A percentile compares a stretch with the other conserved stretches of the same genome.
Conservation (phyloP, 2,797 vertebrate genomes). For the Atherinosoma microstoma region DNA sequence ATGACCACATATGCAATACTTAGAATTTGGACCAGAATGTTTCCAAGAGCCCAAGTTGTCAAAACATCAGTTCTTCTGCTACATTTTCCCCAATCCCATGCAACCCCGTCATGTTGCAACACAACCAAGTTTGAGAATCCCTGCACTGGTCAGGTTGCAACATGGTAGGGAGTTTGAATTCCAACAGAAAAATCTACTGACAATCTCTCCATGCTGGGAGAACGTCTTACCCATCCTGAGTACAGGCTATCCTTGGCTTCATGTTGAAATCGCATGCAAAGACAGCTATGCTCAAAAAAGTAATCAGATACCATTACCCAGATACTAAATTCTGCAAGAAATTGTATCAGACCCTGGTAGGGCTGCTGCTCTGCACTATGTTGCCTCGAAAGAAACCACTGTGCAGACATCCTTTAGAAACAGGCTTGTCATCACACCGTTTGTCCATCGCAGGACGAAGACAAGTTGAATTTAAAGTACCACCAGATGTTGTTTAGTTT, state of each 20-base stretch:
- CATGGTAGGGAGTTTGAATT: background rate
- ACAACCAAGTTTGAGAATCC: too few relatives aligned
- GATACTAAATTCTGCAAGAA: background rate
- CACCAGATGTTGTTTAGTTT: constrained; percentile 18
- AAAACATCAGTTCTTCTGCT: too few relatives aligned
- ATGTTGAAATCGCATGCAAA: too few relatives aligned
- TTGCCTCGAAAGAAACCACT: background rate
- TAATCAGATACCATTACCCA: background rate
- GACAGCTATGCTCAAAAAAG: background rate
- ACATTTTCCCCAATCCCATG: too few relatives aligned
- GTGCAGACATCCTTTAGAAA: constrained; percentile 1
- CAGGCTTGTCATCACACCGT: background rate
- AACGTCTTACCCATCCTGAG: background rate
- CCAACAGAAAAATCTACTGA: background rate
- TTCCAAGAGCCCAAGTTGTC: too few relatives aligned
- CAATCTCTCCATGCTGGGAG: background rate
- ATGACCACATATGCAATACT: too few relatives aligned
- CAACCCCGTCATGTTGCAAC: too few relatives aligned
- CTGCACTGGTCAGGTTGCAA: background rate
- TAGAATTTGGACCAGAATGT: too few relatives aligned
- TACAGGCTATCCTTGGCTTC: too few relatives aligned
- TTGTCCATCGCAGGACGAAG: background rate
- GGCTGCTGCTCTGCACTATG: background rate
- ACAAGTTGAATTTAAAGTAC: background rate
- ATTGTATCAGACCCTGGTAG: too few relatives aligned